Evolutionary conservation across 1,140 invertebrate species (phyloP).

Genomic region (Ceratitis capitata): DNA sequence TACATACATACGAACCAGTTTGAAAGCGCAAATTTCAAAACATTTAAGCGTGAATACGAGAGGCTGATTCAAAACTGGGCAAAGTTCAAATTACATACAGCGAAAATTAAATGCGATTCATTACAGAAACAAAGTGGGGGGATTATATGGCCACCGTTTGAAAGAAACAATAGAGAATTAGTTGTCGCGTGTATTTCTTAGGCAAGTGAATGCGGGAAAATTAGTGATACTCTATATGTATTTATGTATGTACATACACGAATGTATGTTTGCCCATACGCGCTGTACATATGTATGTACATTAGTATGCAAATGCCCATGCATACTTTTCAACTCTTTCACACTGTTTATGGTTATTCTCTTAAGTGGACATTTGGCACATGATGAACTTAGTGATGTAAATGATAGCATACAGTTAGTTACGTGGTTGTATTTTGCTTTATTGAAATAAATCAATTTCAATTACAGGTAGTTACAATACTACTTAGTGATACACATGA

Average conservation of each 20-base stretch:
- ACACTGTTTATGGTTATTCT: neutral
- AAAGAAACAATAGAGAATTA: neutral
- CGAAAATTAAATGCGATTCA: neutral
- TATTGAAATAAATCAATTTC: slow-evolving; percentile 24
- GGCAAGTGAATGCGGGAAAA: neutral
- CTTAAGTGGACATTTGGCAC: neutral
- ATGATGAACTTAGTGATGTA: neutral
- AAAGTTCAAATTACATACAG: slow-evolving; percentile 23
- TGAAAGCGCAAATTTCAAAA: neutral
- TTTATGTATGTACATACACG: neutral
- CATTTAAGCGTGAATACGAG: neutral
- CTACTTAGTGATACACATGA: neutral
- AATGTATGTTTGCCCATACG: neutral
- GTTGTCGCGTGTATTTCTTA: neutral
- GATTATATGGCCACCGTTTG: neutral
- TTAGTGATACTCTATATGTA: neutral
- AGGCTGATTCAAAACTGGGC: neutral
- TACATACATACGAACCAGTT: neutral
- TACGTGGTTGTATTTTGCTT: neutral
- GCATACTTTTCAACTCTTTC: too few species aligned
- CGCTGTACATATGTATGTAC: neutral
- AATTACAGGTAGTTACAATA: slow-evolving; percentile 2
- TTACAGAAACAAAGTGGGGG: neutral
- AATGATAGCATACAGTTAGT: neutral
- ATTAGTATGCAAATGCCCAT: too few species aligned